These are phyloP conservation scores for Caenorhabditis uteleia DNA, from an alignment of 2,888 invertebrate genomes.

Conservation along the genomic window DNA sequence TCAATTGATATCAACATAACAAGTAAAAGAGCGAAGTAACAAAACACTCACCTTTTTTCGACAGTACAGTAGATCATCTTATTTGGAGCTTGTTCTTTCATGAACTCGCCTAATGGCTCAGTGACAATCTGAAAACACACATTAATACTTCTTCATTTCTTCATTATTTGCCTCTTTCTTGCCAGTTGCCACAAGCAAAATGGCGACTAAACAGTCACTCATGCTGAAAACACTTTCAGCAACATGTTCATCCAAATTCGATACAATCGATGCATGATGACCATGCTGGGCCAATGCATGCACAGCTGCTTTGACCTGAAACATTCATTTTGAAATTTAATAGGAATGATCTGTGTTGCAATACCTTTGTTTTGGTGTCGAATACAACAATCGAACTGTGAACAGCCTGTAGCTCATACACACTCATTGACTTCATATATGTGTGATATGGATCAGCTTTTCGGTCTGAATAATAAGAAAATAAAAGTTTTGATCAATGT, in stretches of 20 bases:
- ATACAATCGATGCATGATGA: conserved; percentile 53
- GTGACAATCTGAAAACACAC: conserved; percentile 14
- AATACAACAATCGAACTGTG: conserved; percentile 62
- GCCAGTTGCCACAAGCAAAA: conserved; percentile 50
- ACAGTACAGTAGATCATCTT: conserved; percentile 28
- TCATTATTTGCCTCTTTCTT: conserved; percentile 33
- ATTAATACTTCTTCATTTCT: not conserved
- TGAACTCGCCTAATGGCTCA: conserved; percentile 22
- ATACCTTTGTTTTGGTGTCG: conserved; percentile 49
- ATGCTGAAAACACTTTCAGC: conserved; percentile 47
- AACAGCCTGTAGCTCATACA: conserved; percentile 63
- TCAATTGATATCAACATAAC: conserved; percentile 28
- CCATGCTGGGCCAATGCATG: conserved; percentile 56
- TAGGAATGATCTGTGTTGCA: not conserved
- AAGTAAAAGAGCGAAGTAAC: conserved; percentile 25
- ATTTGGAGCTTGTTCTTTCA: conserved; percentile 18
- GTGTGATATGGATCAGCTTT: conserved; percentile 58
- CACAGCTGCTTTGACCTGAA: conserved; percentile 60
- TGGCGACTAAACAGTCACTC: conserved; percentile 58
- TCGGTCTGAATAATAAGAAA: conserved; percentile 41
- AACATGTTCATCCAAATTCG: conserved; percentile 37
- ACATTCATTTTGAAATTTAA: not conserved
- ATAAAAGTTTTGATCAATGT: not conserved
- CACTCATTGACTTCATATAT: conserved; percentile 64
- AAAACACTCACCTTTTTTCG: conserved; percentile 27